phyloP scores from a whole-genome alignment of 2,888 invertebrate species.

The Theristus sp. region DNA sequence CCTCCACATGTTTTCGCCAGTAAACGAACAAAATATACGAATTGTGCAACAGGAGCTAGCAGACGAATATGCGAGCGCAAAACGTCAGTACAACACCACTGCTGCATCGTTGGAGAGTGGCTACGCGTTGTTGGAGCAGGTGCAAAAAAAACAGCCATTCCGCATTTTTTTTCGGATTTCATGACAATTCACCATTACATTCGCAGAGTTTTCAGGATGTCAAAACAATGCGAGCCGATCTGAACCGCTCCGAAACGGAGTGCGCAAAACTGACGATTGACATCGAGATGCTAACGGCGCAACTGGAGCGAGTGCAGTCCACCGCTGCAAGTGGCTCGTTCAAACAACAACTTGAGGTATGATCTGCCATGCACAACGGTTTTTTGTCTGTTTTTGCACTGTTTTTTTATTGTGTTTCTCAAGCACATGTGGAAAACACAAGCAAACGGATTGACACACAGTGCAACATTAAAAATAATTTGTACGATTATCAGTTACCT shows the following conservation, averaged over 20 bases:
- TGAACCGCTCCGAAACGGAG: conserved; percentile 8
- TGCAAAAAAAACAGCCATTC: no score
- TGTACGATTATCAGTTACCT: no score
- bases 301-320: neutral
- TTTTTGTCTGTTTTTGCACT: no score
- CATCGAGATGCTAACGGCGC: neutral
- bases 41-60: neutral
- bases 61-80: conserved; percentile 20
- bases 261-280: neutral
- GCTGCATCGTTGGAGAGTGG: conserved; percentile 41
- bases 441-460: no score
- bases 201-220: conserved; percentile 24
- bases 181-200: no score
- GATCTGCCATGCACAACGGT: no score
- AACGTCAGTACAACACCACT: conserved; percentile 47
- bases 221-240: conserved; percentile 19
- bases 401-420: no score
- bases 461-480: no score
- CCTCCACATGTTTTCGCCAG: no score
- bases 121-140: conserved; percentile 36
- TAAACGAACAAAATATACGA: no score
- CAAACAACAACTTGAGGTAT: conserved; percentile 45
- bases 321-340: neutral
- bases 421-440: no score
- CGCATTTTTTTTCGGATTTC: no score